phyloP scores from a whole-genome alignment of 2,113 vertebrate genomes.

The Porphyrio hochstetteri region DNA sequence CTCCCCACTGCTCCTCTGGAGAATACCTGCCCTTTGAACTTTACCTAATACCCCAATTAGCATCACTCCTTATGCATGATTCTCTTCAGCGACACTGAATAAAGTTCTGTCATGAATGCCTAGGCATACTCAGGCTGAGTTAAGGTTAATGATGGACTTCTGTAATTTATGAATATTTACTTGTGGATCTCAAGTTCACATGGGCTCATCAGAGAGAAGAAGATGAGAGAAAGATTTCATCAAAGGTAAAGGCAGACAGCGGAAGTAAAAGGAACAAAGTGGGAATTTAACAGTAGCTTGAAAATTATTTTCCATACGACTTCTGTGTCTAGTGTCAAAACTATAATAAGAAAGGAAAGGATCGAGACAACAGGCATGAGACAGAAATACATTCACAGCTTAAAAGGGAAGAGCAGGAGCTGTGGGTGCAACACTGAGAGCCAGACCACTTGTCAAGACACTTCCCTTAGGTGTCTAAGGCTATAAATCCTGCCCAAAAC shows the following conservation, averaged over 20 bases:
- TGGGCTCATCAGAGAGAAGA: neutral
- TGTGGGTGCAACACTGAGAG: neutral
- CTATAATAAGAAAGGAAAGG: neutral
- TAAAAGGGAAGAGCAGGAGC: neutral
- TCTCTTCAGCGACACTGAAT: neutral
- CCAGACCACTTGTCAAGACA: neutral
- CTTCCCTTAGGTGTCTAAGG: neutral
- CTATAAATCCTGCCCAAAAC: neutral
- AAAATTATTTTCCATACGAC: neutral
- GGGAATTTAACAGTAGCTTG: neutral
- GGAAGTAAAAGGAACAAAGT: neutral
- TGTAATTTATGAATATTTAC: conserved; percentile 42
- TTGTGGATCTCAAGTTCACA: neutral
- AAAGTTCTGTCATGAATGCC: conserved; percentile 40
- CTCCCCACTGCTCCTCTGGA: neutral
- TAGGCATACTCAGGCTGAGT: neutral
- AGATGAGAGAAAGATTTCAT: neutral
- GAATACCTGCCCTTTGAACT: neutral
- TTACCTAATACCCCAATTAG: neutral
- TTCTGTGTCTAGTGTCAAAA: neutral
- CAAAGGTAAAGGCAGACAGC: conserved; percentile 14
- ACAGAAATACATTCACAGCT: neutral
- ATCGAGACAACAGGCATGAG: neutral
- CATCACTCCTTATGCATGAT: neutral
- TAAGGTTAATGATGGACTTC: conserved; percentile 41